phyloP scores from a whole-genome alignment of 1,140 invertebrate species.

The Magallana ariakensis region DNA sequence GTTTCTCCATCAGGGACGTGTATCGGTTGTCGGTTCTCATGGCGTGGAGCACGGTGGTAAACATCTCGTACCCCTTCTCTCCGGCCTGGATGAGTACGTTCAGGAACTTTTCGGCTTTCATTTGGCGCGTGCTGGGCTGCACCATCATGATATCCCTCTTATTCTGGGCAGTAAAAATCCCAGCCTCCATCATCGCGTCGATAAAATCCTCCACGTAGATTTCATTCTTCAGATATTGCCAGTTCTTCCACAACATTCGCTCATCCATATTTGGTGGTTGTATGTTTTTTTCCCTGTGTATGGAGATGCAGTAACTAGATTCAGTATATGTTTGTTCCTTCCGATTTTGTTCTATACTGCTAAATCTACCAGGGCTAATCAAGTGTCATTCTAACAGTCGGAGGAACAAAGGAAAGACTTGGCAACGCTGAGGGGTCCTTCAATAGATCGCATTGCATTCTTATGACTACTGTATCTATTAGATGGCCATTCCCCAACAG shows the following conservation, averaged over 20 bases:
- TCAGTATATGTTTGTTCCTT: neutral
- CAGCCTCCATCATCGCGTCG: constrained; percentile 50
- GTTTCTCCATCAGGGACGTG: constrained; percentile 51
- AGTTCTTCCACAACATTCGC: constrained; percentile 54
- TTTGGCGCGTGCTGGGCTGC: constrained; percentile 53
- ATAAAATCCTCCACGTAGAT: constrained; percentile 53
- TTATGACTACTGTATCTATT: neutral
- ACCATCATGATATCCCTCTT: constrained; percentile 48
- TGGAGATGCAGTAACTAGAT: constrained; percentile 36
- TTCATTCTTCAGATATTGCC: constrained; percentile 56
- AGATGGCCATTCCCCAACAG: neutral
- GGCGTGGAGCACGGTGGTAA: constrained; percentile 39
- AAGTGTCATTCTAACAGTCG: neutral
- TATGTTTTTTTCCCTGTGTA: neutral
- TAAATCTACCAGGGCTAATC: neutral
- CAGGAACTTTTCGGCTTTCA: constrained; percentile 60
- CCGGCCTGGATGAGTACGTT: constrained; percentile 51
- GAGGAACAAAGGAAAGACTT: constrained; percentile 20
- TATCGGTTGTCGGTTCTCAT: constrained; percentile 48
- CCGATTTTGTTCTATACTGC: constrained; percentile 1
- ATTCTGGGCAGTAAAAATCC: constrained; percentile 38
- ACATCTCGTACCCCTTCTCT: constrained; percentile 51
- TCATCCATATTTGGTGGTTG: constrained; percentile 44
- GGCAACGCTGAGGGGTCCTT: neutral
- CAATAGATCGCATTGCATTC: neutral